Percentiles rank a stretch among this genome's conserved stretches.
phyloP scores from a whole-genome alignment of 2,888 invertebrate species.

The Agonopterix subpropinquella region DNA sequence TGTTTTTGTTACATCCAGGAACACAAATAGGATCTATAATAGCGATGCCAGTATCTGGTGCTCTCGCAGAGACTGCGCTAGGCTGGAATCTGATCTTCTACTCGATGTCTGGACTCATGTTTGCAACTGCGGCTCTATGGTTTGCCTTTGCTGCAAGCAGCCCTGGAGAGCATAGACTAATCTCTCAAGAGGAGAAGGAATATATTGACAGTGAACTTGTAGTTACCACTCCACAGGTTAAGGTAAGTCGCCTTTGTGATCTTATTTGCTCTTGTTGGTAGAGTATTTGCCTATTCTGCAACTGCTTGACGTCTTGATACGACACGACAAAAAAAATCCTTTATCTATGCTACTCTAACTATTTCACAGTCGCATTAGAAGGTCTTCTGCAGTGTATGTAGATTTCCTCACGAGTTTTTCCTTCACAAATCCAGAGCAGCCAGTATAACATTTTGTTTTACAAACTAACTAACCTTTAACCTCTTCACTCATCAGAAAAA shows the following conservation, averaged over 20 bases:
- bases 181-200: slow-evolving; percentile 69
- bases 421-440: no score
- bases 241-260: slow-evolving; percentile 18
- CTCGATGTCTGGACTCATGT: slow-evolving; percentile 69
- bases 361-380: no score
- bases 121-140: slow-evolving; percentile 74
- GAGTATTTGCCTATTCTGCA: no score
- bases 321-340: no score
- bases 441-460: no score
- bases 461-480: no score
- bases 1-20: slow-evolving; percentile 45
- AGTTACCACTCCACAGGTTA: slow-evolving; percentile 36
- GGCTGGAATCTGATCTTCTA: slow-evolving; percentile 85
- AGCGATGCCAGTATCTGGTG: slow-evolving; percentile 79
- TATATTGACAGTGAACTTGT: slow-evolving; percentile 77
- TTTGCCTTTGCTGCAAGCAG: slow-evolving; percentile 73
- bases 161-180: slow-evolving; percentile 73
- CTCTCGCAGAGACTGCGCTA: slow-evolving; percentile 68
- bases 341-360: no score
- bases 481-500: no score
- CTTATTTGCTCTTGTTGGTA: no score
- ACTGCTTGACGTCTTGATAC: no score
- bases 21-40: slow-evolving; percentile 81
- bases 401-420: no score
- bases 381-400: no score